These are phyloP conservation scores for Scarus forsteni DNA, from an alignment of 2,797 vertebrate species.

Conservation along the genomic window DNA sequence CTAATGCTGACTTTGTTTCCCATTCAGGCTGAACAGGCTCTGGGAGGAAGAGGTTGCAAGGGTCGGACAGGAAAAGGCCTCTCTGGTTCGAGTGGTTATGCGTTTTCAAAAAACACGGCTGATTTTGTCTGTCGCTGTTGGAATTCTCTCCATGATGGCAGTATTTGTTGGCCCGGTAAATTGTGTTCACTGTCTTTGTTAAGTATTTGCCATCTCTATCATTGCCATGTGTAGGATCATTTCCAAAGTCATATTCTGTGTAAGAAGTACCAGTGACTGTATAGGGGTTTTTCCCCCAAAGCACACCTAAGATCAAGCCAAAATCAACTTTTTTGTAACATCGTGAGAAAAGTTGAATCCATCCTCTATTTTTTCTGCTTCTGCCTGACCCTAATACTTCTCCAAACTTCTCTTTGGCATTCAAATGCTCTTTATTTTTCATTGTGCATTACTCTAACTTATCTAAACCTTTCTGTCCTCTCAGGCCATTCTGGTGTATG, in stretches of 20 bases:
- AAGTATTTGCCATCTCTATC: not conserved
- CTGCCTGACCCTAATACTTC: no score
- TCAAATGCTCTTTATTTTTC: not conserved
- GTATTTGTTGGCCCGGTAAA: conserved; percentile 75
- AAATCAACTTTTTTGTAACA: no score
- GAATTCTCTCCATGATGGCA: conserved; percentile 65
- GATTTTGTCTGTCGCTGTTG: conserved; percentile 57
- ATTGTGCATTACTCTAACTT: not conserved
- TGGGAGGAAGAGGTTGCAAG: conserved; percentile 83
- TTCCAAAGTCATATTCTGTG: no score
- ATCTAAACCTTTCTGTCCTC: not conserved
- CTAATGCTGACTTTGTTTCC: conserved; percentile 11
- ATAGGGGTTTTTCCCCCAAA: no score
- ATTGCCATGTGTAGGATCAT: no score
- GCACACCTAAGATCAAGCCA: no score
- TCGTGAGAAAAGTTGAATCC: no score
- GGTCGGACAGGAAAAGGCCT: conserved; percentile 83
- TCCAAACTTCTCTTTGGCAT: not conserved
- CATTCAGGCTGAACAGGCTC: conserved; percentile 78
- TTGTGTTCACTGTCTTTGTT: not conserved
- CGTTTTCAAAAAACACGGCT: conserved; percentile 84
- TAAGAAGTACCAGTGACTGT: no score
- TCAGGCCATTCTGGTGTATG: conserved; percentile 84
- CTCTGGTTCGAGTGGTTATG: conserved; percentile 72
- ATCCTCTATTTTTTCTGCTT: no score